Base-by-base conservation (phyloP, 2,113 vertebrate genomes). In the Bothrops jararaca region DNA sequence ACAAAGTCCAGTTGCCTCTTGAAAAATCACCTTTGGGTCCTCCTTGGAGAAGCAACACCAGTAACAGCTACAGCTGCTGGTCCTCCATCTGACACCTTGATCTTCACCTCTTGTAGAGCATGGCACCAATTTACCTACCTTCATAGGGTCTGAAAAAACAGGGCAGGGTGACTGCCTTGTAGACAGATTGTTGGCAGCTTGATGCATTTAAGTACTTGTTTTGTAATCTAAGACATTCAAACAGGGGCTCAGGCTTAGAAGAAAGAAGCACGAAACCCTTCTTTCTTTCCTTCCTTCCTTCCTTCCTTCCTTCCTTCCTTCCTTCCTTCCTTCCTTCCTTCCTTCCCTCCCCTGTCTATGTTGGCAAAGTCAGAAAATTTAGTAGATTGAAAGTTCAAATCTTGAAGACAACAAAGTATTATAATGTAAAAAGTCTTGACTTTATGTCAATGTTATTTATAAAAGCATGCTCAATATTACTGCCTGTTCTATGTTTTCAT, bases 41-140 rank as follows among this genome's bases (percentile, higher is more conserved):
- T 50, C 48, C 48, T 50, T 91, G 85, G 94, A 96, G 96, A 94
- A 91, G 94, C 92, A 94, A 13, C n/a, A 34, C 5, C 64, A 34
- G 3, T 13, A 74, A 34, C 34, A 80, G 34, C 34, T 39, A 80
- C n/a, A 18, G 69, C n/a, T 5, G 18, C n/a, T 39, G 69, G 15
- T 80, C n/a, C n/a, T 80, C 34, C 13, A 1, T 15, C n/a, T n/a
- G n/a, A n/a, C n/a, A n/a, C n/a, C n/a, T n/a, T n/a, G n/a, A n/a
- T n/a, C 11, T 69, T 69, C 60, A 69, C 11, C 60, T 69, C 29
- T 69, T 80, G 6, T 80, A n/a, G n/a, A 80, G 15, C 5, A 20
- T 80, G 34, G 69, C 69, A 80, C 8, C 69, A 80, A 39, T 80
- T 39, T 39, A 80, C 6, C 1, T 80, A 39, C 2, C 34, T 39